Base-by-base conservation (phyloP, 2,113 vertebrate species). In the Poeciliopsis turrubarensis region DNA sequence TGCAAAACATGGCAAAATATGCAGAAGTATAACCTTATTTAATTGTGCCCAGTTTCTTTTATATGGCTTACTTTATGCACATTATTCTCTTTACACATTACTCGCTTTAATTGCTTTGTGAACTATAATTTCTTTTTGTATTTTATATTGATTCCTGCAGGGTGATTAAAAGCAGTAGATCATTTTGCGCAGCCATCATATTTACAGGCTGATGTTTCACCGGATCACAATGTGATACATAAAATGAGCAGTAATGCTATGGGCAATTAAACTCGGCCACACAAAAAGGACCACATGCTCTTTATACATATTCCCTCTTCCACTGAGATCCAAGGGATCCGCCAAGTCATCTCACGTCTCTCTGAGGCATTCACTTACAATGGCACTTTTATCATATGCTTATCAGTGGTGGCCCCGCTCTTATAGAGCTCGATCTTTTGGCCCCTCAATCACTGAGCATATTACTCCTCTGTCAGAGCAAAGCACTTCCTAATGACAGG, bases 401-500 rank as follows among this genome's bases (percentile, higher is more conserved):
- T 96, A 93, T 96, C 95, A 93, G 93, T 79, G 90, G 92, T 91
- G 85, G 94, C 95, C 95, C 94, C 94, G 92, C 88, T 92, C 92
- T 94, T 94, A 90, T 92, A 93, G 90, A 78, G 84, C 81, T 84
- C 95, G 95, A 96, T 97, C 97, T 96, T 96, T 96, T 97, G 97
- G 96, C 97, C 97, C 98, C 97, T 98, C 97, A 97, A 97, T 99
- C 97, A 97, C 84, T 94, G 95, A 97, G 97, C 96, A 97, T 98
- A 99, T 99, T 98, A 99, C 96, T 97, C 94, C 95, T 96, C 97
- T 97, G 98, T 97, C 97, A 97, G 96, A 96, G 96, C 96, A 96
- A 97, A 97, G 97, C 97, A 95, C 96, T 96, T 96, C 95, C 95
- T 96, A 97, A 97, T 96, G 95, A 97, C 96, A 87, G 97, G 94